Evolutionary conservation across 2,888 invertebrate genomes (phyloP), one percentile per base, ranked within the genome.

Genomic region (Amaurobius ferox): DNA sequence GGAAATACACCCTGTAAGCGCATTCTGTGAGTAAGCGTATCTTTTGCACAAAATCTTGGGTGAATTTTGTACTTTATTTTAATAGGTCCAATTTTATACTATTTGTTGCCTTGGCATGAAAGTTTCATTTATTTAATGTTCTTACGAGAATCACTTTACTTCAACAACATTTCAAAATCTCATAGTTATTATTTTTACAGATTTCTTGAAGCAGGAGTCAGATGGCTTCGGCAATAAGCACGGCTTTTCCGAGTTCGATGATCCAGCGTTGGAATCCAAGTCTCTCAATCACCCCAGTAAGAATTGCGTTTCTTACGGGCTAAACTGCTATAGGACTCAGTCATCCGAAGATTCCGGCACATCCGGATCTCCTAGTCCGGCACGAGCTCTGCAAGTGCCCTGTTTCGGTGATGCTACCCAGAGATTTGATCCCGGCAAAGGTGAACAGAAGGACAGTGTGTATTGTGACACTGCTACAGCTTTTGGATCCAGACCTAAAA

Each of bases 401-500:
- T 68, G 68, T 39, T 78, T 35, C 11, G 67, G 29, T 5, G 32
- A 66, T 16, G 28, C 30, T 13, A 28, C 29, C 23, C 32, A 44
- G 26, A 28, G 62, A 7, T 76, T 66, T 16, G 32, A 44, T 9
- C 13, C 62, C 6, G 48, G 32, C 16, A 66, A 66, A 11, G 23
- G 23, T 1, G 62, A 29, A 19, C 32, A 67, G 2, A 79, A 79
- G n/a, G 78, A 79, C n/a, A 26, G 32, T 13, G 28, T 68, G 16
- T 71, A 29, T 16, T 61, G 70, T 19, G 30, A 32, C 9, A 67
- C 40, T 0, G 67, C 13, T 6, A 28, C 48, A 13, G 64, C 23
- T 19, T 77, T 62, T 26, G 68, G 68, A 7, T n/a, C 62, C 0
- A 61, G 87, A 29, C 97, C 97, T 89, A 97, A 97, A 93, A 97